These are phyloP conservation scores for Mercenaria mercenaria DNA, from an alignment of 1,140 invertebrate species.

Conservation along the genomic window DNA sequence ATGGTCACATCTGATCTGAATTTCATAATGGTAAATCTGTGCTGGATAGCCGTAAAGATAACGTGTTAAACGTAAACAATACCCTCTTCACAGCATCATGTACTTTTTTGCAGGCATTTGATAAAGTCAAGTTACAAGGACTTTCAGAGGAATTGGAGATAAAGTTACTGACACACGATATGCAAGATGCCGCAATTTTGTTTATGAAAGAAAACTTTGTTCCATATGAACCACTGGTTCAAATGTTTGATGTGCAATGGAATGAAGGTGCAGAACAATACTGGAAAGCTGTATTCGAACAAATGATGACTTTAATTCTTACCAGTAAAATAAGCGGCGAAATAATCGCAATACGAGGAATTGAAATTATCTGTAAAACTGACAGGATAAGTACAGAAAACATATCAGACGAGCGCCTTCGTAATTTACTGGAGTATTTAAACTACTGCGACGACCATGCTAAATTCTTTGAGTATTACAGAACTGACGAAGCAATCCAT, in stretches of 20 bases:
- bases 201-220: not conserved
- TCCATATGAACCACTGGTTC: not conserved
- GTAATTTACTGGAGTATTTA: not conserved
- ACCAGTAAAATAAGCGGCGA: not conserved
- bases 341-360: not conserved
- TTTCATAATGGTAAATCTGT: no score
- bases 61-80: no score
- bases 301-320: not conserved
- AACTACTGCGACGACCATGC: not conserved
- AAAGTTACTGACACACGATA: not conserved
- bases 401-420: not conserved
- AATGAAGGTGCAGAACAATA: not conserved
- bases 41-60: no score
- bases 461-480: no score
- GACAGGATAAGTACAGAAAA: not conserved
- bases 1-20: no score
- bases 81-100: no score
- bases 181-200: not conserved
- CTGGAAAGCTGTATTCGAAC: not conserved
- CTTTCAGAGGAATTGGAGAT: not conserved
- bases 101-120: not conserved
- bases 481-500: not conserved
- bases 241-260: not conserved
- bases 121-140: not conserved
- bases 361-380: not conserved